Percentiles rank a stretch among this genome's conserved stretches.
Evolutionary conservation across 2,888 invertebrate species (phyloP).

Genomic region (Camponotus fellah): DNA sequence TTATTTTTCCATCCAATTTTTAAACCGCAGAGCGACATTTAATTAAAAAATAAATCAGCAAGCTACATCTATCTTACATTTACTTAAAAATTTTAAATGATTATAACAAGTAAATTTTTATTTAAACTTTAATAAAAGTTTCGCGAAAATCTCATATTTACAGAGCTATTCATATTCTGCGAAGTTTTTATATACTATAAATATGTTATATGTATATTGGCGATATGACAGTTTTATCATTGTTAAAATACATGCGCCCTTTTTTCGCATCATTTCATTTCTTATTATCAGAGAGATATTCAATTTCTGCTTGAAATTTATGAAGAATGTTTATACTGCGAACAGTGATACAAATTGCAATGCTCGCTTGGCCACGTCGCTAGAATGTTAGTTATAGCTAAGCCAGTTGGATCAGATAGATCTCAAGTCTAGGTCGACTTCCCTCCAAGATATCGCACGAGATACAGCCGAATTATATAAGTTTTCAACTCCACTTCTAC

Average conservation of each 20-base stretch:
- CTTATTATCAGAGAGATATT: constrained; percentile 5
- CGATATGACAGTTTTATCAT: background rate
- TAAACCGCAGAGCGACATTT: background rate
- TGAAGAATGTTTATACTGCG: constrained; percentile 2
- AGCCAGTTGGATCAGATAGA: constrained; percentile 34
- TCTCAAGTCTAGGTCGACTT: constrained; percentile 31
- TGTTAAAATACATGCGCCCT: constrained; percentile 11
- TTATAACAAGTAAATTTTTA: background rate
- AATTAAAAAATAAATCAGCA: constrained; percentile 13
- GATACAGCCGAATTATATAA: constrained; percentile 66
- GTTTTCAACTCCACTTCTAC: constrained; percentile 56
- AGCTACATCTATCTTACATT: background rate
- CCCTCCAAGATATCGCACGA: constrained; percentile 44
- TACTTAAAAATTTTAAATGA: background rate
- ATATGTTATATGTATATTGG: background rate
- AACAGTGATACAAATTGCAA: constrained; percentile 45
- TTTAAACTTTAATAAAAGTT: background rate
- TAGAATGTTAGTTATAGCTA: constrained; percentile 35
- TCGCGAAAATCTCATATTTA: no score
- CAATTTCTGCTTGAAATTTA: constrained; percentile 23
- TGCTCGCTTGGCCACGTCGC: constrained; percentile 7
- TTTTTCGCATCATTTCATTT: background rate
- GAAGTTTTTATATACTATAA: background rate
- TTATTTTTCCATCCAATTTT: background rate
- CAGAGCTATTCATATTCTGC: no score